These are phyloP conservation scores for Sylvicapra grimmia DNA, from an alignment of 2,113 vertebrate species.

Conservation along the genomic window DNA sequence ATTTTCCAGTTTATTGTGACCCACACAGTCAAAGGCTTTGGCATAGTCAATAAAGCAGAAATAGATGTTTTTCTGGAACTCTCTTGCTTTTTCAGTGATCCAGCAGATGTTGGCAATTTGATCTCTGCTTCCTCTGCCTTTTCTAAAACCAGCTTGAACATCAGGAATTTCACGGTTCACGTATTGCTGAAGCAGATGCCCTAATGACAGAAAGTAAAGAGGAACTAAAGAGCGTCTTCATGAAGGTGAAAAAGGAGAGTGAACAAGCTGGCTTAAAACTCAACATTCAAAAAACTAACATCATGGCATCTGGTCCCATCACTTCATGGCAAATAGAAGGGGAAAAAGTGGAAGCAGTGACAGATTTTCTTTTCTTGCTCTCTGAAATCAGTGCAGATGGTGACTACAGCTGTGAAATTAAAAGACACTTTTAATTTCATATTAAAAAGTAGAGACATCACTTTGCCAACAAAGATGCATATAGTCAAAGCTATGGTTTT, in stretches of 20 bases:
- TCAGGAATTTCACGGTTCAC: no score
- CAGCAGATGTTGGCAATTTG: no score
- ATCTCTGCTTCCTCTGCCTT: no score
- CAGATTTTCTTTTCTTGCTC: neutral
- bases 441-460: neutral
- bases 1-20: no score
- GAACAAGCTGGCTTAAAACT: neutral
- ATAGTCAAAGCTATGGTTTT: neutral
- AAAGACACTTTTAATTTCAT: neutral
- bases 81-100: no score
- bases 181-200: neutral
- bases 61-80: no score
- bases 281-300: neutral
- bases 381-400: neutral
- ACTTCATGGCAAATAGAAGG: neutral
- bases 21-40: no score
- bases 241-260: neutral
- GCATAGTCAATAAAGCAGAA: no score
- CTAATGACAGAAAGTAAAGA: neutral
- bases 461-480: neutral
- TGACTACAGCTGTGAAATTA: neutral
- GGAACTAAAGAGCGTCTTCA: neutral
- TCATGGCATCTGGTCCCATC: neutral
- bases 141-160: no score
- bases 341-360: neutral